phyloP scores from a whole-genome alignment of 1,140 invertebrate species.

The Dreissena polymorpha region DNA sequence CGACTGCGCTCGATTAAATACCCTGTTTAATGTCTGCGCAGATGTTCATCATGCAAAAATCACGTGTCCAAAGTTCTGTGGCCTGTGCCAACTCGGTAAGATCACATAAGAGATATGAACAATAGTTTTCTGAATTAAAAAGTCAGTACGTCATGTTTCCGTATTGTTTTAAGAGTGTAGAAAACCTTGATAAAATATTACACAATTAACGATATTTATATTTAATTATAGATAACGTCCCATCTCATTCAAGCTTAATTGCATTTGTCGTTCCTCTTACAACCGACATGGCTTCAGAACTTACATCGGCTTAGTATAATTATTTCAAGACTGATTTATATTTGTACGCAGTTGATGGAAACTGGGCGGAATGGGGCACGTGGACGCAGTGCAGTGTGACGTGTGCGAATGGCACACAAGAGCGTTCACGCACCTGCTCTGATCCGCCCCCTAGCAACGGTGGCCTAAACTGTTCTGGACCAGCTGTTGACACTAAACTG shows the following conservation, averaged over 20 bases:
- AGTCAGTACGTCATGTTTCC: no score
- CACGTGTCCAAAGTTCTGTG: not conserved
- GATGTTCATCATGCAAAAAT: not conserved
- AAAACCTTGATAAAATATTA: no score
- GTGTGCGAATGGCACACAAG: slow-evolving; percentile 61
- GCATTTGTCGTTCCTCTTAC: no score
- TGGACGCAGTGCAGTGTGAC: slow-evolving; percentile 63
- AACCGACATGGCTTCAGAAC: no score
- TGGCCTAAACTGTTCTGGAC: slow-evolving; percentile 56
- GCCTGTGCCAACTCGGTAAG: not conserved
- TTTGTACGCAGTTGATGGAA: slow-evolving; percentile 56
- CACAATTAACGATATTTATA: no score
- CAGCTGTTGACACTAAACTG: not conserved
- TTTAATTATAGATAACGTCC: no score
- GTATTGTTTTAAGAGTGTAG: no score
- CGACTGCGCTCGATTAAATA: not conserved
- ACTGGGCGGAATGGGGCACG: slow-evolving; percentile 55
- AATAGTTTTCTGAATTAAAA: not conserved
- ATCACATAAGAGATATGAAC: not conserved
- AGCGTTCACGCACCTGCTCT: slow-evolving; percentile 52
- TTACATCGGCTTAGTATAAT: no score
- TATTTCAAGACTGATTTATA: no score
- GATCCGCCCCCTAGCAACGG: slow-evolving; percentile 56
- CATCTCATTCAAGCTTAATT: no score
- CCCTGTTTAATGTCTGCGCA: not conserved